Evolutionary conservation across 2,888 invertebrate species (phyloP).

Genomic region (Argynnis bischoffii): DNA sequence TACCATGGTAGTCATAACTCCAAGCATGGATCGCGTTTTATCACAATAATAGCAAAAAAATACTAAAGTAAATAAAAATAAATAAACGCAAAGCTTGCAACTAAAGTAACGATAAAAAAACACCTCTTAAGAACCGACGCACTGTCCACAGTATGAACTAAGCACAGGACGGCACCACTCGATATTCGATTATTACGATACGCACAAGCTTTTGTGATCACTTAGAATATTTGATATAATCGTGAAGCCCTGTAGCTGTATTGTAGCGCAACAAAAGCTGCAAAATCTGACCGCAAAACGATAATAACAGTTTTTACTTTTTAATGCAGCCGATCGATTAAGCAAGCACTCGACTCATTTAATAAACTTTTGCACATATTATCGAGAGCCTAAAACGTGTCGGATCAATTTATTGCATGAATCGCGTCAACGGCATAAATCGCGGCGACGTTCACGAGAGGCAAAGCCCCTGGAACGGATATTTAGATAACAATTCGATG

Average conservation of each 20-base stretch:
- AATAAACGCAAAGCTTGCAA: conserved; percentile 71
- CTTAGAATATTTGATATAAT: conserved; percentile 49
- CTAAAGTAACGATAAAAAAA: conserved; percentile 66
- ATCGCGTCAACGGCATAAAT: conserved; percentile 47
- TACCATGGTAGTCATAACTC: conserved; percentile 83
- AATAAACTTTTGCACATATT: conserved; percentile 57
- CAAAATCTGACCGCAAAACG: conserved; percentile 65
- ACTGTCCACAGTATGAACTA: conserved; percentile 76
- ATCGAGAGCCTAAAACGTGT: conserved; percentile 49
- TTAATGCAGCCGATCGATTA: conserved; percentile 80
- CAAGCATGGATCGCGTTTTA: conserved; percentile 81
- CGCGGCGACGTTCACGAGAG: conserved; percentile 63
- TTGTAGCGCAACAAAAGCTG: conserved; percentile 69
- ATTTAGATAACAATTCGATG: conserved; percentile 73
- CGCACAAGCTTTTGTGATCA: conserved; percentile 53
- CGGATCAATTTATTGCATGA: conserved; percentile 47
- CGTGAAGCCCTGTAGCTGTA: conserved; percentile 51
- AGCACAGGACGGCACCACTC: conserved; percentile 75
- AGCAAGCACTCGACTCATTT: conserved; percentile 64
- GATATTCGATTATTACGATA: conserved; percentile 48
- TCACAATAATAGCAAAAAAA: conserved; percentile 69
- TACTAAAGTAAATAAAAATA: conserved; percentile 57
- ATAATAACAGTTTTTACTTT: conserved; percentile 73
- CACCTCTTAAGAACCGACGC: conserved; percentile 68
- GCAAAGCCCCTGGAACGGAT: conserved; percentile 67